phyloP scores from a whole-genome alignment of 2,888 invertebrate genomes.

The Bibio marci region DNA sequence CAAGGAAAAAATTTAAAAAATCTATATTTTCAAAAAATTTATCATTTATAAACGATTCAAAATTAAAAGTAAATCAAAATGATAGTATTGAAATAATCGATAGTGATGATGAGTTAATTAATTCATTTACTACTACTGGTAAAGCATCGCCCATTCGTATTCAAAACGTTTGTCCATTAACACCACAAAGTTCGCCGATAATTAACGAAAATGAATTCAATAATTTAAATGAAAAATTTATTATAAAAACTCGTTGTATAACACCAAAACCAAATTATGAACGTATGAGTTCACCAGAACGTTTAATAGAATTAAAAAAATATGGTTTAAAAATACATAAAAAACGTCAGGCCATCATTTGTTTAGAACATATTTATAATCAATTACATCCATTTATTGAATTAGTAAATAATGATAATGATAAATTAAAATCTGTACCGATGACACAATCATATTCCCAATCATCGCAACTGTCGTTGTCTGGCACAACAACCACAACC shows the following conservation, averaged over 20 bases:
- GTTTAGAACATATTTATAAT: constrained; percentile 48
- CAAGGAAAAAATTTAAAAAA: too few relatives aligned
- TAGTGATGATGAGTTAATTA: not conserved
- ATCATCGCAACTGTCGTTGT: too few relatives aligned
- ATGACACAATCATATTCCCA: too few relatives aligned
- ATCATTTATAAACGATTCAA: too few relatives aligned
- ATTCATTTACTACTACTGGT: not conserved
- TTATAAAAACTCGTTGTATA: constrained; percentile 36
- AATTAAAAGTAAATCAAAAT: too few relatives aligned
- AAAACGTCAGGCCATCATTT: constrained; percentile 42
- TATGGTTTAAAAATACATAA: constrained; percentile 51
- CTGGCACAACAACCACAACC: too few relatives aligned
- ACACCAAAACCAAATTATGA: constrained; percentile 41
- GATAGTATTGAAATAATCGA: not conserved
- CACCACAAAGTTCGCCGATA: not conserved
- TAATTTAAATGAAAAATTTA: constrained; percentile 22
- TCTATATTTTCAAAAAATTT: too few relatives aligned
- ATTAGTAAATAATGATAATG: not conserved
- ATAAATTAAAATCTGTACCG: too few relatives aligned
- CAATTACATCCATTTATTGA: constrained; percentile 45
- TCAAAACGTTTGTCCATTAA: not conserved
- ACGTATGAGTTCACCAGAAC: constrained; percentile 37
- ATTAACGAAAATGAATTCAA: too few relatives aligned
- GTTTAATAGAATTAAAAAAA: constrained; percentile 38
- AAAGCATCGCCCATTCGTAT: too few relatives aligned